A percentile compares a stretch with the other conserved stretches of the same genome.
Conservation (phyloP, 2,797 vertebrate species). For the Brachymystax lenok region DNA sequence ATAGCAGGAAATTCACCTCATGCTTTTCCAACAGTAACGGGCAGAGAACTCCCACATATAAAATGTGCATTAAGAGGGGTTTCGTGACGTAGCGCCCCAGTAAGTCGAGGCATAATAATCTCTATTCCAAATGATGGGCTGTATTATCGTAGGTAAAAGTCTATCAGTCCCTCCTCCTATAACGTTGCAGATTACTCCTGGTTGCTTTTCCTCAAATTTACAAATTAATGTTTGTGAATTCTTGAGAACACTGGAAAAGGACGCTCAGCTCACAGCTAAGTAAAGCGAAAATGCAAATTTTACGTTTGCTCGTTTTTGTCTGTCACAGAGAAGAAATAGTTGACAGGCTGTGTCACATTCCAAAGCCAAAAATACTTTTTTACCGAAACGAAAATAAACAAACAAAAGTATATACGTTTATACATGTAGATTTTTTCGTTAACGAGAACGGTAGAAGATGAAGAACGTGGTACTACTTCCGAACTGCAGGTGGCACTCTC, state of each 20-base stretch:
- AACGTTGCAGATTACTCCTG: slow-evolving; percentile 73
- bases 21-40: slow-evolving; percentile 81
- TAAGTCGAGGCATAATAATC: slow-evolving; percentile 74
- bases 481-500: slow-evolving; percentile 78
- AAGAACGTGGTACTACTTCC: slow-evolving; percentile 87
- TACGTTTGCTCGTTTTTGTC: slow-evolving; percentile 70
- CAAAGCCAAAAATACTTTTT: slow-evolving; percentile 80
- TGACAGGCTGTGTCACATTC: slow-evolving; percentile 95
- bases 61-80: slow-evolving; percentile 89
- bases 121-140: slow-evolving; percentile 75
- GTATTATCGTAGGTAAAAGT: slow-evolving; percentile 67
- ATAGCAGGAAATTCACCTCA: slow-evolving; percentile 84
- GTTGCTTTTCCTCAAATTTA: slow-evolving; percentile 71
- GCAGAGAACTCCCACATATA: slow-evolving; percentile 86
- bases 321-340: slow-evolving; percentile 82
- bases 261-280: slow-evolving; percentile 87
- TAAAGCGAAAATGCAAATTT: slow-evolving; percentile 79
- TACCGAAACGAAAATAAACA: slow-evolving; percentile 39
- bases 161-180: slow-evolving; percentile 71
- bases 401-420: slow-evolving; percentile 75
- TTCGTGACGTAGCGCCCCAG: slow-evolving; percentile 71
- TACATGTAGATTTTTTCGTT: slow-evolving; percentile 76
- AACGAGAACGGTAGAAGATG: slow-evolving; percentile 91
- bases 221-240: slow-evolving; percentile 89
- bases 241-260: slow-evolving; percentile 82